Evolutionary conservation across 2,113 vertebrate genomes (phyloP), one percentile per base, ranked within the genome.

Genomic region (Leucopsar rothschildi): DNA sequence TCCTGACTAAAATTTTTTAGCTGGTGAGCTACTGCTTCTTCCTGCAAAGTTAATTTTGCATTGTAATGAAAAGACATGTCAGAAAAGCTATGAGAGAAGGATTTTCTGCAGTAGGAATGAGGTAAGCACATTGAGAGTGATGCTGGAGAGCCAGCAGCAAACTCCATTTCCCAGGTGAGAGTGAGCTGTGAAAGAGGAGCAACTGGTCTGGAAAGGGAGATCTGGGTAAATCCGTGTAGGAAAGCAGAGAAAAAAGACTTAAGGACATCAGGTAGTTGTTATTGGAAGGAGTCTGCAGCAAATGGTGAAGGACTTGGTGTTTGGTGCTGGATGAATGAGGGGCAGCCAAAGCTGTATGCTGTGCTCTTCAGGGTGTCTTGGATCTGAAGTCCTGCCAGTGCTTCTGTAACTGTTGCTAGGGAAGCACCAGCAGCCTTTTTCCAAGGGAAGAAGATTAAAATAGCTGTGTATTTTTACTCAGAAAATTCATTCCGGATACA

Each of bases 391-490:
- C 33, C 69, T 72, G 75, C 81, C 93, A 70, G 55, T 5, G 61
- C 86, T 92, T 59, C 81, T 60, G 61, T 33, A 83, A 75, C 19
- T 86, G 53, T 45, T 90, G 55, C 52, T 84, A 16, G 49, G 76
- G 80, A 93, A 92, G 92, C 31, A 95, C 57, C 70, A 60, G 77
- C 72, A 71, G 27, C 31, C 88, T 81, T 93, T 83, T 93, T 91
- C 89, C 76, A 57, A 70, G 91, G 76, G 8, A 78, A 61, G 40
- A 75, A 53, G 63, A 85, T 87, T 44, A 86, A 95, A 96, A 85
- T 86, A 95, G 39, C 56, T 71, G 19, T 76, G 75, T 75, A 72
- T 63, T 95, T 93, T 90, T 90, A 68, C 84, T 65, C 39, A 76
- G 66, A 85, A 80, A 86, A 83, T 52, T 77, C 16, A 71, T 42